These are phyloP conservation scores for Eleutherodactylus coqui DNA, from an alignment of 2,797 vertebrate genomes.

Conservation along the genomic window DNA sequence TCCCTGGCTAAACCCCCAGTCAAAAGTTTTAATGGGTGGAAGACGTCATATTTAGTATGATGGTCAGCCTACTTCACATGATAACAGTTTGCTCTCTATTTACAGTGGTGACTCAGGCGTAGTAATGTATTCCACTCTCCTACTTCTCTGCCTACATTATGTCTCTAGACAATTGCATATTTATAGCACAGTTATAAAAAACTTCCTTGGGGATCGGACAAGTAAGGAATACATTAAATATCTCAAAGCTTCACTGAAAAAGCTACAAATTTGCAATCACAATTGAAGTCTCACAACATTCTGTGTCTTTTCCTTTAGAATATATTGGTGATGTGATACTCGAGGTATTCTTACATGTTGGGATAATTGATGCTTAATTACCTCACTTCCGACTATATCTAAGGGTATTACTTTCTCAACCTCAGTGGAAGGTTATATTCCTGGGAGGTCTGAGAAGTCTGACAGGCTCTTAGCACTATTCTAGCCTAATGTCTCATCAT, in stretches of 20 bases:
- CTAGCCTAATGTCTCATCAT: not conserved
- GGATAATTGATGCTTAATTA: too few species aligned
- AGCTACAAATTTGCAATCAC: not conserved
- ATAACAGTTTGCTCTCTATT: not conserved
- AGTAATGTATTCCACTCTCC: not conserved
- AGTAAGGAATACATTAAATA: not conserved
- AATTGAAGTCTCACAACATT: not conserved
- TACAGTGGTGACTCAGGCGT: not conserved
- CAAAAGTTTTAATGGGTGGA: not conserved
- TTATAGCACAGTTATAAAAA: not conserved
- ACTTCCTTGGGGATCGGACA: not conserved
- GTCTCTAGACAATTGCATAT: slow-evolving; percentile 27
- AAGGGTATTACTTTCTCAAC: too few species aligned
- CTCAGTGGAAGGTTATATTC: not conserved
- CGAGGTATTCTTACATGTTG: not conserved
- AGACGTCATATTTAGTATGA: not conserved
- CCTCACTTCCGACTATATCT: too few species aligned
- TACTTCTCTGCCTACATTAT: slow-evolving; percentile 1
- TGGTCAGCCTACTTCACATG: not conserved
- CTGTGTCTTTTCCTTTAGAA: not conserved
- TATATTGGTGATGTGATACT: not conserved
- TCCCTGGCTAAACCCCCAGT: not conserved
- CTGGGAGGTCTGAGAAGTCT: not conserved
- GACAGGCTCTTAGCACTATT: not conserved
- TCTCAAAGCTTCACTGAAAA: not conserved